phyloP scores from a whole-genome alignment of 1,140 invertebrate species.

The Hylaeus anthracinus region DNA sequence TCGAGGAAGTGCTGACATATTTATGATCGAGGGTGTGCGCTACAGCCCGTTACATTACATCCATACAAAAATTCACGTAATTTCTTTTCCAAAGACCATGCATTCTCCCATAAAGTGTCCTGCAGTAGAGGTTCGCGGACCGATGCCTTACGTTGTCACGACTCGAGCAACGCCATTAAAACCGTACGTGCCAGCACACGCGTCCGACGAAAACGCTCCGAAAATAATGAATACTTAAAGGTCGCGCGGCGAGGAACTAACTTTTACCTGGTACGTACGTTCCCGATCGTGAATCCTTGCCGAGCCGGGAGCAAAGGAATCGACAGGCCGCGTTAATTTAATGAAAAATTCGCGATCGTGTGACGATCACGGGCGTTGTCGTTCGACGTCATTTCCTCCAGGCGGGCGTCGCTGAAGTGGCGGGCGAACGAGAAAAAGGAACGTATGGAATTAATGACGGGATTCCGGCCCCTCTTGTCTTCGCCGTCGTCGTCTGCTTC shows the following conservation, averaged over 20 bases:
- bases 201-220: slow-evolving; percentile 1
- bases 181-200: slow-evolving; percentile 37
- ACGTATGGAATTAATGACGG: slow-evolving; percentile 61
- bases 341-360: slow-evolving; percentile 56
- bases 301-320: slow-evolving; percentile 38
- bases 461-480: slow-evolving; percentile 35
- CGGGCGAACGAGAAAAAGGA: slow-evolving; percentile 14
- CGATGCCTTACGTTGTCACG: not conserved
- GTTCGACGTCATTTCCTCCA: not conserved
- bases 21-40: no score
- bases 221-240: slow-evolving; percentile 43
- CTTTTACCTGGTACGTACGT: not conserved
- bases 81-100: no score
- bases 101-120: no score
- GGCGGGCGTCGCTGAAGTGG: not conserved
- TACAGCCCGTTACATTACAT: no score
- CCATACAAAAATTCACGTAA: no score
- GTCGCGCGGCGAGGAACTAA: not conserved
- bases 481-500: slow-evolving; percentile 12
- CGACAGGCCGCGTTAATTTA: slow-evolving; percentile 63
- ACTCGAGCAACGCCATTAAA: slow-evolving; percentile 22
- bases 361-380: slow-evolving; percentile 21
- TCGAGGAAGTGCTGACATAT: no score
- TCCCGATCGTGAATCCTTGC: no score
- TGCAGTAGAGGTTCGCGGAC: not conserved